Conservation (phyloP, 2,113 vertebrate genomes). For the Cepphus grylle region DNA sequence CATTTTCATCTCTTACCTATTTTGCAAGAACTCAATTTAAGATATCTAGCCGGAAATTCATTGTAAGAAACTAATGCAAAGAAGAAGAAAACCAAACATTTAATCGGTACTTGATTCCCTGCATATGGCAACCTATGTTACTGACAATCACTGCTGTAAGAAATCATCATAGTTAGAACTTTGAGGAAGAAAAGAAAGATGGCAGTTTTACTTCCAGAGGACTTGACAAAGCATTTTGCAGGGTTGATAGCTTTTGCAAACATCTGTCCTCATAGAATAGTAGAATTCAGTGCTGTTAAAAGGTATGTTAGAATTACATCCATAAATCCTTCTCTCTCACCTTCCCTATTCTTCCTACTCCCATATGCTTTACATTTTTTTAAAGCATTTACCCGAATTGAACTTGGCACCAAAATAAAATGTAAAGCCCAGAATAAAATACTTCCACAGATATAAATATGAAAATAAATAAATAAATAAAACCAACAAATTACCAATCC, state of each 20-base stretch:
- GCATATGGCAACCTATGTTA: not conserved
- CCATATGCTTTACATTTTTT: not conserved
- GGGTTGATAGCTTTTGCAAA: not conserved
- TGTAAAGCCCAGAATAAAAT: not conserved
- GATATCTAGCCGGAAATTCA: not conserved
- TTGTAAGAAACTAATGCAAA: not conserved
- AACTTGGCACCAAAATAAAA: not conserved
- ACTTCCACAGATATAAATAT: not conserved
- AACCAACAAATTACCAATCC: not conserved
- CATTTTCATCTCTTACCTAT: not conserved
- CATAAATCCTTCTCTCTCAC: not conserved
- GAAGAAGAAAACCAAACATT: not conserved
- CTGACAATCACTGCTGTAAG: not conserved
- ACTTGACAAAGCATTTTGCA: not conserved
- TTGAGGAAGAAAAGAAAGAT: not conserved
- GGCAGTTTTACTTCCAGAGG: not conserved
- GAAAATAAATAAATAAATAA: not conserved
- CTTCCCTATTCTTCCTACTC: not conserved
- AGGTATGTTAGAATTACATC: not conserved
- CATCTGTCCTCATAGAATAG: not conserved
- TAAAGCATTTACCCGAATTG: conserved; percentile 11
- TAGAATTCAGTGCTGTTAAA: not conserved
- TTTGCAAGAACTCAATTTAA: not conserved
- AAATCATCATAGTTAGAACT: not conserved
- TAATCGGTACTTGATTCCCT: not conserved